Evolutionary conservation across 2,888 invertebrate genomes (phyloP), one percentile per base, ranked within the genome.

Genomic region (Cephonodes hylas): DNA sequence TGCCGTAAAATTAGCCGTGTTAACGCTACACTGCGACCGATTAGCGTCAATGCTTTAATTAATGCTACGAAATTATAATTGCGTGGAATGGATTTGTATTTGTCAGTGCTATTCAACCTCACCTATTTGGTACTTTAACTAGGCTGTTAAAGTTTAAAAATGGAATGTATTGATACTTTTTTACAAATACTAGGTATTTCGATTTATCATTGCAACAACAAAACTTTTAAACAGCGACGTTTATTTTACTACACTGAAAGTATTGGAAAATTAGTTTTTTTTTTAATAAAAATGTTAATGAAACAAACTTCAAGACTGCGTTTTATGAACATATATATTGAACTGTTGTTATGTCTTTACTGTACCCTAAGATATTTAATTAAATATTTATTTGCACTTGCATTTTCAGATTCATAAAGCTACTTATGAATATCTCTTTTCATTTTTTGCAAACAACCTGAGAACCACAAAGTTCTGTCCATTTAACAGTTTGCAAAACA

Each of bases 1-100:
- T 56, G 74, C 70, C 71, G 66, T 81, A 83, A 83, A 81, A 80
- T 81, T 81, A 77, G 76, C 75, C 63, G 66, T 75, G 76, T 82
- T 83, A 81, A 78, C 81, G 67, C 61, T 62, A 66, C 62, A 65
- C 72, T 76, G 81, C 64, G 73, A 81, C 61, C 72, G 76, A 74
- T 81, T 82, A 79, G 76, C 76, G 68, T 62, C 63, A 34, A 57
- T 58, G 63, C 65, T 66, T 70, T 81, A 82, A 82, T 81, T 79
- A 74, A 68, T 65, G 22, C 7, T 42, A 63, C 44, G 10, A 27
- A 56, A 31, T 15, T 20, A 6, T 31, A 23, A 15, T 22, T 20
- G 22, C 22, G 22, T 13, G 20, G 22, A 10, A 18, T 20, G 0
- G 20, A 38, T 13, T 38, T 38, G 5, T 58, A 42, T 15, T 60